Percentiles rank a stretch among this genome's conserved stretches.
Conservation (phyloP, 2,888 invertebrate genomes). For the Andrena flavipes region DNA sequence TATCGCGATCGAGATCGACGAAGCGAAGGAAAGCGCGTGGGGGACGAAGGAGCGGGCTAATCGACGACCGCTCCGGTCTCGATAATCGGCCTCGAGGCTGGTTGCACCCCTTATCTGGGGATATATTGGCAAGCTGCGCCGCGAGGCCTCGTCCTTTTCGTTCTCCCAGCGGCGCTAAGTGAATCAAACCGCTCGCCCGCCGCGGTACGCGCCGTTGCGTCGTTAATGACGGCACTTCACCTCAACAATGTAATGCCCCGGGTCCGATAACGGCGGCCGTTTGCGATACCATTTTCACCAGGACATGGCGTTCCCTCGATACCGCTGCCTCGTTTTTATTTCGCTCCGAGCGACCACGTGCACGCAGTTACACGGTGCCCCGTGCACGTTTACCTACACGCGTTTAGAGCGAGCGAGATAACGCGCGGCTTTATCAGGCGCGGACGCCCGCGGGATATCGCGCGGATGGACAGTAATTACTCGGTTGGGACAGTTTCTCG, state of each 20-base stretch:
- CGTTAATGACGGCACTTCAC: constrained; percentile 57
- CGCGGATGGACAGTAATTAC: constrained; percentile 27
- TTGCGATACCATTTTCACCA: constrained; percentile 53
- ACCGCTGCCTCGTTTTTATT: constrained; percentile 34
- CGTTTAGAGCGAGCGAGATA: constrained; percentile 42
- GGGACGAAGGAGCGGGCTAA: constrained; percentile 30
- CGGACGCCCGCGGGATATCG: constrained; percentile 28
- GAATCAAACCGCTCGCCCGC: constrained; percentile 37
- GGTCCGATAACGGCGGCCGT: constrained; percentile 50
- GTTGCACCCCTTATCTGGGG: constrained; percentile 46
- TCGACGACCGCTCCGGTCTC: constrained; percentile 38
- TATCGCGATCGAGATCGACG: constrained; percentile 54
- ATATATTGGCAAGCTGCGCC: constrained; percentile 24
- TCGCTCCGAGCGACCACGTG: constrained; percentile 10
- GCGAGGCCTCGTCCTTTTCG: background rate
- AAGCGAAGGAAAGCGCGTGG: constrained; percentile 27
- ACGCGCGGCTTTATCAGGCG: constrained; percentile 21
- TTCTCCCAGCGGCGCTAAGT: constrained; percentile 15
- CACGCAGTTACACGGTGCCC: background rate
- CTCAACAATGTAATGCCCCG: constrained; percentile 50
- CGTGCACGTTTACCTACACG: constrained; percentile 18
- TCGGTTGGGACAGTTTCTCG: background rate
- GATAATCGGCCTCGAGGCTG: constrained; percentile 48
- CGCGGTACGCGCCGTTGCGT: constrained; percentile 36
- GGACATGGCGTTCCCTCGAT: constrained; percentile 41